Base-by-base conservation (phyloP, 2,888 invertebrate genomes). In the Sipha maydis region DNA sequence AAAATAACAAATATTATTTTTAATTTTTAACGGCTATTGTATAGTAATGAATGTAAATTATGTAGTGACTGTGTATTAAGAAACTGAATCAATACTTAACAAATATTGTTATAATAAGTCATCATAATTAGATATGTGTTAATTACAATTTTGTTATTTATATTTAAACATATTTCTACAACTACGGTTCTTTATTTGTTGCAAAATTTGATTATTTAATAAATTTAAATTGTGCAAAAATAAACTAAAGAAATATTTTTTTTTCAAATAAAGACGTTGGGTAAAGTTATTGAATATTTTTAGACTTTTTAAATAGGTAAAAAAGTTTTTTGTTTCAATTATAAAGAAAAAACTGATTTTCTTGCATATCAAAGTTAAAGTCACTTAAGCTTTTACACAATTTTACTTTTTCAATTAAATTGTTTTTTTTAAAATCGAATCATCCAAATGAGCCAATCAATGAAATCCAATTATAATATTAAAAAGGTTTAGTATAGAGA, bases 371-470 rank as follows among this genome's bases (percentile, higher is more conserved):
- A 61, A 41, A 38, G 14, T 34, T 56, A 48, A 19, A 56, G 56
- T 61, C 38, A 14, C 25, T 1, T 4, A 48, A 67, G 31, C 3
- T 3, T 0, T 61, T 61, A 14, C 77, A 67, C 48, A 31, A 28
- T 61, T 61, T 67, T 48, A 67, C 11, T 9, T 76, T 84, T 67
- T 84, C 14, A 28, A 77, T 67, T 67, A 31, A 67, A 77, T 41
- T 84, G 41, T 67, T 84, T 67, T 54, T 78, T 54, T 48, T 31
- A n/a, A 77, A 67, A 85, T 78, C 48, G n/a, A 4, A 78, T 78
- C n/a, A 48, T 67, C 31, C n/a, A 1, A 38, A 9, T 41, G 9
- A 4, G 17, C 0, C 34, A 69, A 77, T 85, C 28, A 31, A 69
- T 34, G 28, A 7, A 71, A 69, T 69, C 17, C n/a, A 41, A 41